phyloP scores from a whole-genome alignment of 2,888 invertebrate genomes.

The Standfussiana lucernea region DNA sequence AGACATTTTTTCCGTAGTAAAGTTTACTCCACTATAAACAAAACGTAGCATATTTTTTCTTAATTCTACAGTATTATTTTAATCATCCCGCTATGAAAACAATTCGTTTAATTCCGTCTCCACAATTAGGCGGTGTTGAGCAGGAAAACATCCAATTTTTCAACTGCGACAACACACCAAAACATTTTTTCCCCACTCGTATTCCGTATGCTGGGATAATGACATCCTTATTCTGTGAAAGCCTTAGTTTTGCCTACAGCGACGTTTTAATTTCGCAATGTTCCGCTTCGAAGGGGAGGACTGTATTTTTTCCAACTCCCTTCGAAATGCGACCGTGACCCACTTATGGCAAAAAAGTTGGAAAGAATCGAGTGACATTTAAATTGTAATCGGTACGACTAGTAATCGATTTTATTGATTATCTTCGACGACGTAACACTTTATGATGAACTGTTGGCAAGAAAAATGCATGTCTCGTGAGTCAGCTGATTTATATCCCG shows the following conservation, averaged over 20 bases:
- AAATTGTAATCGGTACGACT: conserved; percentile 46
- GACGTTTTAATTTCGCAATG: conserved; percentile 79
- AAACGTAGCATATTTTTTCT: conserved; percentile 16
- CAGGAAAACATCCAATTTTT: conserved; percentile 64
- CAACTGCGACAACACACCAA: conserved; percentile 59
- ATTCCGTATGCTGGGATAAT: conserved; percentile 72
- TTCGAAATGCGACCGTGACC: conserved; percentile 81
- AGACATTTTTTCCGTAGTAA: background rate
- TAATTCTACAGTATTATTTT: conserved; percentile 56
- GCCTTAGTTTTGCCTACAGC: conserved; percentile 78
- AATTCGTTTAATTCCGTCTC: conserved; percentile 60
- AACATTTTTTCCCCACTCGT: conserved; percentile 61
- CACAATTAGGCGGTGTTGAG: conserved; percentile 61
- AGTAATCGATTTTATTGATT: conserved; percentile 53
- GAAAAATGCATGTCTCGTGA: conserved; percentile 36
- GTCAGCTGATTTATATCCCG: conserved; percentile 40
- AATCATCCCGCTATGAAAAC: conserved; percentile 53
- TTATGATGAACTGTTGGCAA: conserved; percentile 27
- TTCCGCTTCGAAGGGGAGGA: conserved; percentile 66
- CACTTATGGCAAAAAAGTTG: conserved; percentile 65
- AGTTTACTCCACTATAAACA: background rate
- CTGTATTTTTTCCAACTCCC: conserved; percentile 74
- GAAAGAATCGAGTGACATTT: conserved; percentile 59
- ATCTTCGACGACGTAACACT: conserved; percentile 31
- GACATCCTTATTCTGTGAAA: conserved; percentile 75